Percentiles rank a stretch among this genome's conserved stretches.
These are phyloP conservation scores for Cheilosia grossa DNA, from an alignment of 2,888 invertebrate genomes.

Conservation along the genomic window DNA sequence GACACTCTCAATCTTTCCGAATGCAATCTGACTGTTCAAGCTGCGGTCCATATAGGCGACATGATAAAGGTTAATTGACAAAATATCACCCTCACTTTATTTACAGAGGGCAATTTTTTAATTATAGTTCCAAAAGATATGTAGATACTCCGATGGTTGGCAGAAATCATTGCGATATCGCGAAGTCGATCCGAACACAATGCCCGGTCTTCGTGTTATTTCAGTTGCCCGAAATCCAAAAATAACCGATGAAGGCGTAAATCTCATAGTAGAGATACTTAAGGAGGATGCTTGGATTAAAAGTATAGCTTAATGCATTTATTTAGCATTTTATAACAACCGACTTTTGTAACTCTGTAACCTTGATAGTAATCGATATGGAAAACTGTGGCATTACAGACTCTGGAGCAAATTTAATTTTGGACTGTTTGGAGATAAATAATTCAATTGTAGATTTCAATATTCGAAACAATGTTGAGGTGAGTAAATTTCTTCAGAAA, in stretches of 20 bases:
- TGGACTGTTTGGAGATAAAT: slow-evolving; percentile 87
- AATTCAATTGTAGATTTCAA: slow-evolving; percentile 88
- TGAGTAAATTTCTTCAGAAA: slow-evolving; percentile 84
- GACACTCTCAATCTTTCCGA: slow-evolving; percentile 88
- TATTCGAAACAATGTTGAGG: slow-evolving; percentile 86
- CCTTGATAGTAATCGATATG: slow-evolving; percentile 86
- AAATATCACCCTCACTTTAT: neutral
- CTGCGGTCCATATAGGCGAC: slow-evolving; percentile 87
- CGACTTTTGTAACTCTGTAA: neutral
- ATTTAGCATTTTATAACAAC: neutral
- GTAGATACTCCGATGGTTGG: slow-evolving; percentile 92
- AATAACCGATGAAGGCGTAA: slow-evolving; percentile 87
- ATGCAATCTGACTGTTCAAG: slow-evolving; percentile 87
- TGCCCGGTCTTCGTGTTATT: slow-evolving; percentile 89
- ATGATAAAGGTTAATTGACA: slow-evolving; percentile 85
- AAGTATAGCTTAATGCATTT: slow-evolving; percentile 81
- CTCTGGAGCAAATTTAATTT: slow-evolving; percentile 84
- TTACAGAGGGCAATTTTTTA: slow-evolving; percentile 37
- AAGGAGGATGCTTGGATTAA: slow-evolving; percentile 92
- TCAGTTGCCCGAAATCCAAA: slow-evolving; percentile 88
- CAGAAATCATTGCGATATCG: slow-evolving; percentile 91
- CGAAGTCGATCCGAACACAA: slow-evolving; percentile 88
- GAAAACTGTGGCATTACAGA: slow-evolving; percentile 90
- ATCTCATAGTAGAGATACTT: slow-evolving; percentile 87
- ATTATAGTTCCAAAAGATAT: slow-evolving; percentile 86